Conservation (phyloP, 53 echinoderm and acorn worm genomes). For the Apostichopus leukothele region DNA sequence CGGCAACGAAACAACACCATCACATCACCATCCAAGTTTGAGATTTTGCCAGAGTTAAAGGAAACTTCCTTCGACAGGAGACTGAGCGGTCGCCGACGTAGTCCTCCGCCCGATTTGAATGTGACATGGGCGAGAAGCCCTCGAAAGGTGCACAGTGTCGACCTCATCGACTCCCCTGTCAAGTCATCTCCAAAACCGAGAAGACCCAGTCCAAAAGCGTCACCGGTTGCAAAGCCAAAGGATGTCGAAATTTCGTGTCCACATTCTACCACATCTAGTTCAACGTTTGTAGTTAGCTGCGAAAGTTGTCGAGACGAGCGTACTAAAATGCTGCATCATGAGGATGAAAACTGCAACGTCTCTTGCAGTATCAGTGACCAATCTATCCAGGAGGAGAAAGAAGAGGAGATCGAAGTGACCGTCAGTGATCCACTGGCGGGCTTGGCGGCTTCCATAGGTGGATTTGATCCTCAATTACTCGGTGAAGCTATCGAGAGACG, state of each 20-base stretch:
- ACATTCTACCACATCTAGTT: not conserved
- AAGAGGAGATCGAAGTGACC: conserved; percentile 27
- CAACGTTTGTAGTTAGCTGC: not conserved
- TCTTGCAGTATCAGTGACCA: conserved; percentile 43
- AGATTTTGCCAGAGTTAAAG: conserved; percentile 58
- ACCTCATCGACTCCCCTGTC: conserved; percentile 3
- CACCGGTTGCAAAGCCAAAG: conserved; percentile 55
- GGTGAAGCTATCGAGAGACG: conserved; percentile 95
- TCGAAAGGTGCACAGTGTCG: conserved; percentile 19
- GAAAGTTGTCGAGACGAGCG: conserved; percentile 35
- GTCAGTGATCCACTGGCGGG: conserved; percentile 14
- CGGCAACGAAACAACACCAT: conserved; percentile 76
- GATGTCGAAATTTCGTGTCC: conserved; percentile 77
- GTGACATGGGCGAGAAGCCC: conserved; percentile 30
- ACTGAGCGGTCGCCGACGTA: conserved; percentile 38
- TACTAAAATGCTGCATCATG: conserved; percentile 23
- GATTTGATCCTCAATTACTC: conserved; percentile 83
- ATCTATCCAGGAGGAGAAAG: conserved; percentile 59
- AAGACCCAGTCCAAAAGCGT: conserved; percentile 17
- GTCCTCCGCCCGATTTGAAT: conserved; percentile 30
- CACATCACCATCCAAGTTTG: conserved; percentile 60
- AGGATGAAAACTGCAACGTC: conserved; percentile 78
- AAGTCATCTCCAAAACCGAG: conserved; percentile 22
- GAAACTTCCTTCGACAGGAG: conserved; percentile 62
- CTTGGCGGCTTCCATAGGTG: conserved; percentile 42